Base-by-base conservation (phyloP, 2,888 invertebrate genomes). In the Ptilodon capucinus region DNA sequence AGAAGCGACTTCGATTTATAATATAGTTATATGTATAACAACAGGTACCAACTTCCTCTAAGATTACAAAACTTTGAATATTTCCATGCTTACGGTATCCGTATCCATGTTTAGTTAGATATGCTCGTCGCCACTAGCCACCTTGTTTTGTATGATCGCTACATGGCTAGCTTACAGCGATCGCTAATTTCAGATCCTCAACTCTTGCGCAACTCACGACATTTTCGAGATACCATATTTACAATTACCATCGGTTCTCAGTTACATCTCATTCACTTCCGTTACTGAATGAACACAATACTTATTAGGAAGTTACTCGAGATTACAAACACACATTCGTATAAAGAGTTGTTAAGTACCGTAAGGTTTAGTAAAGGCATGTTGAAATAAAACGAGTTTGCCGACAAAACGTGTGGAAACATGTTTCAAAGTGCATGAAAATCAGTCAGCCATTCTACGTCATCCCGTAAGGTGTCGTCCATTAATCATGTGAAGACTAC, bases 151-250 rank as follows among this genome's bases (percentile, higher is more conserved):
- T n/a, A n/a, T n/a, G n/a, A 4, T 28, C 28, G 39, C 17, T 13
- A 21, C 6, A 39, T 21, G 3, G 14, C 11, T 25, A n/a, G 16
- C 40, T 25, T 25, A 16, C 16, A 14, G 9, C 19, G 1, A 14
- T 16, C 23, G 38, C 18, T n/a, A 14, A 42, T 42, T 45, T 49
- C 32, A 21, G 16, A 28, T 2, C 19, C 39, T 14, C 44, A 54
- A 46, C 43, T 44, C 51, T 67, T 67, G 48, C 55, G 52, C 53
- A 68, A 67, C 50, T 44, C 50, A 59, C 64, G 66, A 68, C 72
- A 69, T 63, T 67, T 58, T 66, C 68, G 55, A 59, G 46, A 57
- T 60, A 44, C 44, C 30, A 40, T 28, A 42, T 42, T 46, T 35
- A 51, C 41, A 41, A 46, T 48, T 39, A 52, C 42, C 40, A 19